phyloP scores from a whole-genome alignment of 2,113 vertebrate species.

The Daboia siamensis region DNA sequence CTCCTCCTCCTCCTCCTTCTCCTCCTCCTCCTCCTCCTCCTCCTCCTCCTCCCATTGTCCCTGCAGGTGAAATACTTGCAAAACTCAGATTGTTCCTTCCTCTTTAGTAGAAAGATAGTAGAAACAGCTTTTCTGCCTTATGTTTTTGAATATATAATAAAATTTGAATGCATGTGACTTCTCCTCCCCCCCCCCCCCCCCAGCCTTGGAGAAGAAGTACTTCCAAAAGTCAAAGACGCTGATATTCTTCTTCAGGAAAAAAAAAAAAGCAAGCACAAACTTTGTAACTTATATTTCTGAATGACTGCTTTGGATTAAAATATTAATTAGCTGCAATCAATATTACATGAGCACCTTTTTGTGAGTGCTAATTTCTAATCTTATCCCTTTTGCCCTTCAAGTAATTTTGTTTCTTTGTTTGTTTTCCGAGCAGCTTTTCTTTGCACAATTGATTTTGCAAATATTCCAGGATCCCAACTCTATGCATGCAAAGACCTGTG shows the following conservation, averaged over 20 bases:
- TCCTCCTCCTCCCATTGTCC: too few species aligned
- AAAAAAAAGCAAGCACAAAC: background rate
- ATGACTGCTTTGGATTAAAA: background rate
- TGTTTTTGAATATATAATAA: too few species aligned
- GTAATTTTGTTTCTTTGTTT: background rate
- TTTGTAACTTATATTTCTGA: background rate
- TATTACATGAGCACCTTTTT: background rate
- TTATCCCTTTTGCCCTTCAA: background rate
- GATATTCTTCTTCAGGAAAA: background rate
- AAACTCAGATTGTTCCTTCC: background rate
- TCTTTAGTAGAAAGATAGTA: too few species aligned
- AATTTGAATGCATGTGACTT: background rate
- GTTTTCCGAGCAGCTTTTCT: background rate
- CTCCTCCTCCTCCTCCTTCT: too few species aligned
- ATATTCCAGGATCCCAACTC: conserved; percentile 44
- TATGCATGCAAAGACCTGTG: conserved; percentile 50
- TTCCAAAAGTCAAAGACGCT: background rate
- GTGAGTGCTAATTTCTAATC: background rate
- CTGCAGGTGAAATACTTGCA: background rate
- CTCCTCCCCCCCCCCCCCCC: too few species aligned
- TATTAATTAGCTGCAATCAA: background rate
- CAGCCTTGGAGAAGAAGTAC: background rate
- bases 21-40: too few species aligned
- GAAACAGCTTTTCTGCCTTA: too few species aligned
- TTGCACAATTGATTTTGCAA: conserved; percentile 18